phyloP scores from a whole-genome alignment of 2,113 vertebrate genomes.

The Lontra canadensis region DNA sequence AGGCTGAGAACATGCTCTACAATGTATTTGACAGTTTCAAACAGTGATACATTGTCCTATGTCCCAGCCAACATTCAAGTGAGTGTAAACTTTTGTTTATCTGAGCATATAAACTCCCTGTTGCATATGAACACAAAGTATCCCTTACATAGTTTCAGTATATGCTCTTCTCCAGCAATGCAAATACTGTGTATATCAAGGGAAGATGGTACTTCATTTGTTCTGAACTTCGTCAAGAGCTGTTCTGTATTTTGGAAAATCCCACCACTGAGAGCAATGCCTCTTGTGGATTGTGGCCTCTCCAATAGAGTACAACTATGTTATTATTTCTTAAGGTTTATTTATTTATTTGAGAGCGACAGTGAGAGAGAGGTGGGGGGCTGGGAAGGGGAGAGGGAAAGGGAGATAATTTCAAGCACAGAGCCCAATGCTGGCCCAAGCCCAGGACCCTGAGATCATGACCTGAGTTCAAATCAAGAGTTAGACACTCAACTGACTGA shows the following conservation, averaged over 20 bases:
- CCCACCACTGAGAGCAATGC: neutral
- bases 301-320: neutral
- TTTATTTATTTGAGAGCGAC: neutral
- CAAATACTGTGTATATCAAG: neutral
- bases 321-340: neutral
- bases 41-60: neutral
- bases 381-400: neutral
- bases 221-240: neutral
- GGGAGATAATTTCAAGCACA: neutral
- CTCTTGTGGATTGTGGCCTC: neutral
- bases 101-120: neutral
- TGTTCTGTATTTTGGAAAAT: constrained; percentile 7
- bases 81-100: neutral
- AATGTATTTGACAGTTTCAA: neutral
- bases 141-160: neutral
- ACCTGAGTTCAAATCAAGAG: neutral
- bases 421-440: neutral
- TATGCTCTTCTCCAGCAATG: neutral
- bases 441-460: neutral
- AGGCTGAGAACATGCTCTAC: neutral
- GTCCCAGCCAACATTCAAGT: neutral
- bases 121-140: neutral
- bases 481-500: neutral
- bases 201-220: neutral
- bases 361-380: neutral